Evolutionary conservation across 2,797 vertebrate genomes (phyloP).

Genomic region (Hirundo rustica): DNA sequence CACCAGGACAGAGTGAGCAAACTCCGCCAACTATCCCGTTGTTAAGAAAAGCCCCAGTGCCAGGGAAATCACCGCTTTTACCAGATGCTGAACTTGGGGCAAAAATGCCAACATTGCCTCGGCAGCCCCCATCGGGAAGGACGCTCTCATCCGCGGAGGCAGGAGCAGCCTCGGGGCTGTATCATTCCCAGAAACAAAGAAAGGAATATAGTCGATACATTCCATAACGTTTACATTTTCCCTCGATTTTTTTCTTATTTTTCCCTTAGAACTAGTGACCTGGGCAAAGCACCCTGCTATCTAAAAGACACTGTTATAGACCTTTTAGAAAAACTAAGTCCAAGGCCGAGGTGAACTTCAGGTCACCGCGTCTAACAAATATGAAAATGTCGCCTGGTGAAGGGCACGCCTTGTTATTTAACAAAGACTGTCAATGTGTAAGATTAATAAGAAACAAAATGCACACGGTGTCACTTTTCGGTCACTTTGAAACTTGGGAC

Average conservation of each 20-base stretch:
- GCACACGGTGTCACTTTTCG: slow-evolving; percentile 95
- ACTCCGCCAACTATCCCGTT: background rate
- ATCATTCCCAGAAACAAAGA: slow-evolving; percentile 65
- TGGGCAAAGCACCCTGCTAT: slow-evolving; percentile 81
- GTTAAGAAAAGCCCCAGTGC: background rate
- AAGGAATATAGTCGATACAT: slow-evolving; percentile 77
- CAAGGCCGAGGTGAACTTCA: slow-evolving; percentile 99
- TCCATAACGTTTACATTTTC: slow-evolving; percentile 80
- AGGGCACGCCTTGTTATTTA: slow-evolving; percentile 99
- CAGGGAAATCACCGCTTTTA: background rate
- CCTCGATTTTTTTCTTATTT: slow-evolving; percentile 70
- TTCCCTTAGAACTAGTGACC: slow-evolving; percentile 82
- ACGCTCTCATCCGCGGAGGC: background rate
- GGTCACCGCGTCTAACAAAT: slow-evolving; percentile 99
- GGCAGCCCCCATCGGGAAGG: background rate
- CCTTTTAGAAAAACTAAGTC: slow-evolving; percentile 91
- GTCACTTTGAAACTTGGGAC: slow-evolving; percentile 93
- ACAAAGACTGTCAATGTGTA: slow-evolving; percentile 99
- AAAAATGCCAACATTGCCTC: background rate
- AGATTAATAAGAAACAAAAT: slow-evolving; percentile 99
- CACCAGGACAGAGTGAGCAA: background rate
- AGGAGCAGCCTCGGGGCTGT: slow-evolving; percentile 6
- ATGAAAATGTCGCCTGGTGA: slow-evolving; percentile 99
- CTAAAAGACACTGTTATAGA: slow-evolving; percentile 83
- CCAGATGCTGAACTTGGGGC: slow-evolving; percentile 3